Evolutionary conservation across 53 echinoderm and acorn worm species (phyloP).

Genomic region (Glandiceps talaboti): DNA sequence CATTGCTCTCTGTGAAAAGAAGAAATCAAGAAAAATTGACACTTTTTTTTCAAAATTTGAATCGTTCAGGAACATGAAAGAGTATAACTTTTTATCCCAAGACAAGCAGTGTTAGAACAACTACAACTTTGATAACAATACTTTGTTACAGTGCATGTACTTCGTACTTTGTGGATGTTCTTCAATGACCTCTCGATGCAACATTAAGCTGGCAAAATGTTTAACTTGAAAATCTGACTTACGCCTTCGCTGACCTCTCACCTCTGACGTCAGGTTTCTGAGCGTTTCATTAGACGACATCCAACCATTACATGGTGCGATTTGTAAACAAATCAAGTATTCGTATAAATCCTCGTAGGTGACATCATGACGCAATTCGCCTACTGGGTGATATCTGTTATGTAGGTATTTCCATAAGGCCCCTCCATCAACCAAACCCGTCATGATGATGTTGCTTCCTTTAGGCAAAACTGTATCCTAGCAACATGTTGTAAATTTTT

Average conservation of each 20-base stretch:
- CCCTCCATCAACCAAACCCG: slow-evolving; percentile 53
- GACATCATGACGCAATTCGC: slow-evolving; percentile 33
- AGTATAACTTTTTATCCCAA: too few relatives aligned
- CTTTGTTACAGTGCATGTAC: too few relatives aligned
- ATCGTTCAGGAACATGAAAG: too few relatives aligned
- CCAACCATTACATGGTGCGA: slow-evolving; percentile 69
- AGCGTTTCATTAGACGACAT: slow-evolving; percentile 56
- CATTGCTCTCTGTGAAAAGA: slow-evolving; percentile 31
- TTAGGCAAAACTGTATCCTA: slow-evolving; percentile 53
- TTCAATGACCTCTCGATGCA: too few relatives aligned
- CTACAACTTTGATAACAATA: too few relatives aligned
- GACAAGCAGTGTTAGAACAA: too few relatives aligned
- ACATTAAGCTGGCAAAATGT: too few relatives aligned
- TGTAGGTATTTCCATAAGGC: slow-evolving; percentile 41
- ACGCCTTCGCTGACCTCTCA: too few relatives aligned
- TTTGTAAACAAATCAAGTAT: slow-evolving; percentile 40
- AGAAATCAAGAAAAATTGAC: neutral
- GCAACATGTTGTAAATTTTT: neutral
- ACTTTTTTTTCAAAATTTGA: too few relatives aligned
- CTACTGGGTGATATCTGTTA: slow-evolving; percentile 44
- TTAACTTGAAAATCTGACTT: too few relatives aligned
- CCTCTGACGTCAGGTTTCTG: slow-evolving; percentile 58
- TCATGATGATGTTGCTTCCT: slow-evolving; percentile 44
- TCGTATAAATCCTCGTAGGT: slow-evolving; percentile 48
- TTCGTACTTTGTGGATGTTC: too few relatives aligned